phyloP scores from a whole-genome alignment of 2,113 vertebrate species.

The Tamias sibiricus region DNA sequence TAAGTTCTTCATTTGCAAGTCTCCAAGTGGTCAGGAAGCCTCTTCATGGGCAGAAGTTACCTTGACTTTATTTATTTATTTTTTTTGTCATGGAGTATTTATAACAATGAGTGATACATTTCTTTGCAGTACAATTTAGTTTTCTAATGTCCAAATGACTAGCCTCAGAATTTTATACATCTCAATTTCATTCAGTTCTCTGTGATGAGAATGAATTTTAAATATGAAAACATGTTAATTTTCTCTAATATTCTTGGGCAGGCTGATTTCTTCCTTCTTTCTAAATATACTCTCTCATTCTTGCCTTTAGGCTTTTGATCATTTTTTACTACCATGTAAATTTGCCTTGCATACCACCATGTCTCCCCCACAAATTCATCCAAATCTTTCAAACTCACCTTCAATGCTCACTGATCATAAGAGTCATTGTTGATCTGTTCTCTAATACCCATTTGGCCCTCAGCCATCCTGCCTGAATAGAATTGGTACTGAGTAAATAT shows the following conservation, averaged over 20 bases:
- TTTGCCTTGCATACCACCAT: neutral
- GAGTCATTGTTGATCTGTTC: neutral
- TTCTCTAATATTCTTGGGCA: neutral
- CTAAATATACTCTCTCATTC: neutral
- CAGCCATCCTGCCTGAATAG: neutral
- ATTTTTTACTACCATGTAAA: neutral
- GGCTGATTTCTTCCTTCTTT: neutral
- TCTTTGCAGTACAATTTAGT: neutral
- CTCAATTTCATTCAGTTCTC: neutral
- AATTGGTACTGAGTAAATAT: neutral
- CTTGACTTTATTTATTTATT: neutral
- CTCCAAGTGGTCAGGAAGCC: neutral
- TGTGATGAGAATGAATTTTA: neutral
- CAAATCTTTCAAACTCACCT: neutral
- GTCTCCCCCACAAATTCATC: neutral
- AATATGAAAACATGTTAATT: neutral
- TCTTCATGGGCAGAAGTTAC: neutral
- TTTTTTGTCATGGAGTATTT: neutral
- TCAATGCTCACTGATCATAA: neutral
- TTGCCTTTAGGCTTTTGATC: neutral
- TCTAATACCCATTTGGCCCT: neutral
- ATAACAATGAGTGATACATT: neutral
- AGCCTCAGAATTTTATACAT: neutral
- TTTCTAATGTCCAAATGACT: neutral
- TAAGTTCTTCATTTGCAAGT: neutral